Conservation (phyloP, 2,113 vertebrate genomes). For the Perca fluviatilis region DNA sequence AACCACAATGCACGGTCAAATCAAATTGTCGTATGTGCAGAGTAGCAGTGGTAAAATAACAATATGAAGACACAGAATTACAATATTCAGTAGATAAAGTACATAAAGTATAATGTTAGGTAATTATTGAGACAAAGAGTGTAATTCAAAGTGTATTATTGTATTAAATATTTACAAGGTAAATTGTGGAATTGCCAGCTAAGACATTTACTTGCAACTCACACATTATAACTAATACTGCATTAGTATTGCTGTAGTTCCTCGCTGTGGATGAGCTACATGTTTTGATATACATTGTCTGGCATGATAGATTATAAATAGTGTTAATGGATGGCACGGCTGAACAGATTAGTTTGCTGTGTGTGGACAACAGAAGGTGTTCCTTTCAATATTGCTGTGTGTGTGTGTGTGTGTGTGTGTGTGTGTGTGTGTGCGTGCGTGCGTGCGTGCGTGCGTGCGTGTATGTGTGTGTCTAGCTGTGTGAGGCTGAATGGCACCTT, state of each 20-base stretch:
- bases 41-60: not conserved
- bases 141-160: slow-evolving; percentile 4
- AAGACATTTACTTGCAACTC: not conserved
- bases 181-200: not conserved
- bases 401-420: slow-evolving; percentile 10
- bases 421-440: slow-evolving; percentile 6
- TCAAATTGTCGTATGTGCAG: too few species aligned
- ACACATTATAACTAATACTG: not conserved
- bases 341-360: slow-evolving; percentile 37
- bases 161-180: slow-evolving; percentile 13
- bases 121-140: not conserved
- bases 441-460: slow-evolving; percentile 2
- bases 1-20: not conserved
- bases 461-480: slow-evolving; percentile 46
- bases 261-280: not conserved
- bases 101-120: not conserved
- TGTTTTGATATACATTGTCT: slow-evolving; percentile 4
- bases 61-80: not conserved
- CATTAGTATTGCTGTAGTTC: not conserved
- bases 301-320: slow-evolving; percentile 1
- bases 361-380: slow-evolving; percentile 49
- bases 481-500: slow-evolving; percentile 69
- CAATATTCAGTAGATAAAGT: not conserved
- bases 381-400: slow-evolving; percentile 36
- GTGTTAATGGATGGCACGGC: slow-evolving; percentile 12